Base-by-base conservation (phyloP, 2,888 invertebrate genomes). In the Sacculina carcini region DNA sequence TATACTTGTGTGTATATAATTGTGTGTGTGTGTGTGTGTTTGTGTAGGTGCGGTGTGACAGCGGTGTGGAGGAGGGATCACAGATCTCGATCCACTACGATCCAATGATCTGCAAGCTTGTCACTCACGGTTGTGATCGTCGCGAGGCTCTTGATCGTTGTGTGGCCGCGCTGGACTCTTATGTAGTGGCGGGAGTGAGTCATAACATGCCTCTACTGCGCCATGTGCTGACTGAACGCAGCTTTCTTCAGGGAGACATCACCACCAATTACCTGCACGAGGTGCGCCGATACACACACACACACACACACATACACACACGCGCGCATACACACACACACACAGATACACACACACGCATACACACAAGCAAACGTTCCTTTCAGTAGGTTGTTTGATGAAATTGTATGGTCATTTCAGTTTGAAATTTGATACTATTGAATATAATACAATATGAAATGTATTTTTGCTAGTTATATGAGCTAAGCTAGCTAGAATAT, bases 31-130 rank as follows among this genome's bases (percentile, higher is more conserved):
- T 23, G 14, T 14, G 2, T 12, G 7, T 14, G 24, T 24, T 14
- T 12, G 52, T 57, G 21, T 61, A 71, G 64, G 69, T 74, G n/a
- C 66, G 76, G 38, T 76, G 75, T 64, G 76, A 77, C 60, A 73
- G 73, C 62, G 77, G 76, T 36, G 71, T 77, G 48, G 66, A 70
- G 57, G 76, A 76, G 63, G 77, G 77, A 9, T 72, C 71, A 56
- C 74, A 76, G 61, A 76, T 78, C 58, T 74, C 73, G 58, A 72
- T 76, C 55, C 76, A 73, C 61, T 77, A 78, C 62, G 77, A 77
- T 63, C 73, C 77, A 2, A 72, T 77, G 71, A 77, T 77, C 58
- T 75, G 75, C 60, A 77, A 77, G 69, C 65, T 77, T 54, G 73
- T 77, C 12, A 71, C 73, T 16, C 71, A 73, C 62, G 76, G 74